Evolutionary conservation across 2,797 vertebrate species (phyloP).

Genomic region (Huso huso): DNA sequence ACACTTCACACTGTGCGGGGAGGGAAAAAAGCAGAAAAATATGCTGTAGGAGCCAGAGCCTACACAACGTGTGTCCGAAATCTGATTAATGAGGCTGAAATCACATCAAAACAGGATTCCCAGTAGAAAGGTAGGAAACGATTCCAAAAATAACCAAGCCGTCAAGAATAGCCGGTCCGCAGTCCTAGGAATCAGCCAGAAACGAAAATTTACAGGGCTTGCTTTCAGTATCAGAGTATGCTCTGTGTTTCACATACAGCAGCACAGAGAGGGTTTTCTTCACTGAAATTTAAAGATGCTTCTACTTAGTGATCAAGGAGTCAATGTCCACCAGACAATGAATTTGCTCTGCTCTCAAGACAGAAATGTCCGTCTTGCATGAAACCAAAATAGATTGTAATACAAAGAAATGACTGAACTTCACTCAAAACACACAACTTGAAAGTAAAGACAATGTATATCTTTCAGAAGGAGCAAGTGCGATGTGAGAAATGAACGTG

Average conservation of each 20-base stretch:
- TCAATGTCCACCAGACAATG: too few relatives aligned
- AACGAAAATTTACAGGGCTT: conserved; percentile 34
- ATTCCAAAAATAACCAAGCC: conserved; percentile 73
- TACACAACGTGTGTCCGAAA: conserved; percentile 61
- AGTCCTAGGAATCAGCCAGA: conserved; percentile 26
- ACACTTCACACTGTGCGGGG: conserved; percentile 78
- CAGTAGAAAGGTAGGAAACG: conserved; percentile 52
- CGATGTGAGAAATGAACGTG: too few relatives aligned
- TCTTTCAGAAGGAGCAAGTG: too few relatives aligned
- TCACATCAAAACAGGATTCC: conserved; percentile 72
- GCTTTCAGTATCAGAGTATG: conserved; percentile 21
- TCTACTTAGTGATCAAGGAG: too few relatives aligned
- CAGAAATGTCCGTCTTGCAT: too few relatives aligned
- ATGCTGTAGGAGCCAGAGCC: conserved; percentile 75
- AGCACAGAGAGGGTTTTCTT: conserved; percentile 23
- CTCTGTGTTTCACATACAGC: conserved; percentile 16
- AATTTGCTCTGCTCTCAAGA: too few relatives aligned
- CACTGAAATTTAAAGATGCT: conserved; percentile 11
- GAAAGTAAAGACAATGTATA: too few relatives aligned
- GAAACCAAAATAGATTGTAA: too few relatives aligned
- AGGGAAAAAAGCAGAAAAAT: conserved; percentile 71
- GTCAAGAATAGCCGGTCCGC: conserved; percentile 4
- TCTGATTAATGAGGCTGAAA: conserved; percentile 95
- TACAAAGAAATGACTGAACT: too few relatives aligned
- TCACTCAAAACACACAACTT: too few relatives aligned